Conservation (phyloP, 2,888 invertebrate genomes). For the Hirtodrosophila duncani region DNA sequence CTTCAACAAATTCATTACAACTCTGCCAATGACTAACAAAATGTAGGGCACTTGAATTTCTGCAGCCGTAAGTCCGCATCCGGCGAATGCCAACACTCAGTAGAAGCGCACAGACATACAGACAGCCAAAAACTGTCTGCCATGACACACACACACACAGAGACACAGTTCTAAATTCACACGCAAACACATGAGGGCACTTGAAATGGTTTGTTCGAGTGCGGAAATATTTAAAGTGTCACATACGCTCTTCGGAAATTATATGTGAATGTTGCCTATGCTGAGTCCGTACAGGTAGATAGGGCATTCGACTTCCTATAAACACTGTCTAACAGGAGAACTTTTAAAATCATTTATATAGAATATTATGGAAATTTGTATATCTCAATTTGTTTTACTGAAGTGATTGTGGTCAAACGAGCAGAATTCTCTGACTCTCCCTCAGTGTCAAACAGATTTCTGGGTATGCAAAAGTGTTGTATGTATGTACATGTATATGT, state of each 20-base stretch:
- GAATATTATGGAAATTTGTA: no score
- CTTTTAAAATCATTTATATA: no score
- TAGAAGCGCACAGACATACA: not conserved
- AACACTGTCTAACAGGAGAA: constrained; percentile 13
- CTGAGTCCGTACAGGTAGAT: constrained; percentile 34
- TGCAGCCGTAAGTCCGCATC: constrained; percentile 35
- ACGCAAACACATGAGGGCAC: constrained; percentile 27
- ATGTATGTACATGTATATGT: no score
- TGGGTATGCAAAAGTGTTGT: no score
- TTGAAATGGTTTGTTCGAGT: constrained; percentile 53
- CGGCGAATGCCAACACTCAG: no score
- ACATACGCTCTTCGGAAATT: constrained; percentile 67
- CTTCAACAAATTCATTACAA: constrained; percentile 64
- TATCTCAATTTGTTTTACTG: no score
- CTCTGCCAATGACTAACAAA: constrained; percentile 62
- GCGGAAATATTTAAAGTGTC: constrained; percentile 73
- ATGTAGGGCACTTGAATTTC: constrained; percentile 55
- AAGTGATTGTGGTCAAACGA: no score
- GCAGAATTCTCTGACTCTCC: no score
- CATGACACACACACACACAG: constrained; percentile 3
- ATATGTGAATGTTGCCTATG: constrained; percentile 56
- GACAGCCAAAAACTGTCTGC: constrained; percentile 14
- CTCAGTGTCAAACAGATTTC: no score
- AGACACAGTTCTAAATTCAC: constrained; percentile 22
- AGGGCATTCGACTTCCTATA: constrained; percentile 13